Evolutionary conservation across 2,888 invertebrate genomes (phyloP).

Genomic region (Leuctra nigra): DNA sequence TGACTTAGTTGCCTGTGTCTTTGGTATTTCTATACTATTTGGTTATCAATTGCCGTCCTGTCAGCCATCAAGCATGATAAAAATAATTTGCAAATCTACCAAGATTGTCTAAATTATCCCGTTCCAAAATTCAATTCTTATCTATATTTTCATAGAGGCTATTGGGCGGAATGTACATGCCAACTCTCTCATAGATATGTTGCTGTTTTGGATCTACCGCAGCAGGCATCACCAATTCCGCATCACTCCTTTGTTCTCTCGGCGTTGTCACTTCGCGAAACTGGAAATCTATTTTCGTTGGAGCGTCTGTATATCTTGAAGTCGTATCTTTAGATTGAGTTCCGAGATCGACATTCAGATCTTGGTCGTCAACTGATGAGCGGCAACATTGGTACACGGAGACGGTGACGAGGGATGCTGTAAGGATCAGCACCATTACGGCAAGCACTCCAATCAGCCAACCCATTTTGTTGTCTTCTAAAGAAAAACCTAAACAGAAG

Average conservation of each 20-base stretch:
- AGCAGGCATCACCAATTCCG: neutral
- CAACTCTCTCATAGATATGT: slow-evolving; percentile 26
- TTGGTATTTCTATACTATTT: too few relatives aligned
- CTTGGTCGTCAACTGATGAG: slow-evolving; percentile 30
- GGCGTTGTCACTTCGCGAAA: slow-evolving; percentile 20
- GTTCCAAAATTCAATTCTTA: too few relatives aligned
- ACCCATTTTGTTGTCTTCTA: slow-evolving; percentile 36
- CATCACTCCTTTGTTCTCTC: neutral
- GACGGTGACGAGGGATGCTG: slow-evolving; percentile 37
- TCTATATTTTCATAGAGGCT: slow-evolving; percentile 27
- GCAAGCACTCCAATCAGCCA: slow-evolving; percentile 40
- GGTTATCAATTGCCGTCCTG: too few relatives aligned
- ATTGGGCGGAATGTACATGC: slow-evolving; percentile 23
- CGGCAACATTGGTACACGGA: slow-evolving; percentile 37
- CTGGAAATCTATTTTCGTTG: slow-evolving; percentile 32
- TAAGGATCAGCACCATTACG: slow-evolving; percentile 35
- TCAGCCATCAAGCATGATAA: too few relatives aligned
- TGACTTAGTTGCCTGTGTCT: too few relatives aligned
- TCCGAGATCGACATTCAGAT: slow-evolving; percentile 33
- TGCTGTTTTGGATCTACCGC: slow-evolving; percentile 4
- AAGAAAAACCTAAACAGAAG: slow-evolving; percentile 12
- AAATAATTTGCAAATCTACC: too few relatives aligned
- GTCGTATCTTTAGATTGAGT: slow-evolving; percentile 9
- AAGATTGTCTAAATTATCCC: too few relatives aligned
- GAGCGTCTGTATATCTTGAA: slow-evolving; percentile 30